Percentiles rank a stretch among this genome's conserved stretches.
These are phyloP conservation scores for Drosophila kikkawai DNA, from an alignment of 1,140 invertebrate species.

Conservation along the genomic window DNA sequence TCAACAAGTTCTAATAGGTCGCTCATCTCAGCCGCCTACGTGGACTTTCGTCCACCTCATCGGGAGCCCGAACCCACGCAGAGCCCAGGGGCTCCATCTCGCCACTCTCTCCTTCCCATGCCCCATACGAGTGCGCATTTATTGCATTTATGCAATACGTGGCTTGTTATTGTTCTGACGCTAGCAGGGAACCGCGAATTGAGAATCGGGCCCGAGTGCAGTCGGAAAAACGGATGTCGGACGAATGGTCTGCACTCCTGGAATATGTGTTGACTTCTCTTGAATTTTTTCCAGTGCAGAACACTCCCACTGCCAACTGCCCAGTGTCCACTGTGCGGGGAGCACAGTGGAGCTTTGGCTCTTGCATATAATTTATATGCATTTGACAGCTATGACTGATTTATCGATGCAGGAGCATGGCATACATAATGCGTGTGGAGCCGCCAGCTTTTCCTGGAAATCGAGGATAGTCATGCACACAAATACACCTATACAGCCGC, in stretches of 20 bases:
- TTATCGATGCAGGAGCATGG: constrained; percentile 81
- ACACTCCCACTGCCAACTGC: constrained; percentile 38
- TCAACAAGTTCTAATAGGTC: constrained; percentile 77
- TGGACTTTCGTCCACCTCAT: constrained; percentile 28
- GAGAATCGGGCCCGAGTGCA: constrained; percentile 17
- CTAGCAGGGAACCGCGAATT: constrained; percentile 20
- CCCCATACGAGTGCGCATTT: constrained; percentile 43
- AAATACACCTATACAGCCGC: constrained; percentile 25
- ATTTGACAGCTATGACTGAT: constrained; percentile 83
- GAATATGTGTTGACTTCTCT: neutral
- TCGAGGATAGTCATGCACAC: constrained; percentile 73
- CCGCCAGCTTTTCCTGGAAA: constrained; percentile 69
- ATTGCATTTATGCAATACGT: constrained; percentile 81
- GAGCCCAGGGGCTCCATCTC: neutral
- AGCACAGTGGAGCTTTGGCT: constrained; percentile 58
- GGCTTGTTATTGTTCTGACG: constrained; percentile 78
- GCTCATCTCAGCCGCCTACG: constrained; percentile 40
- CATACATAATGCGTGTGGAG: constrained; percentile 77
- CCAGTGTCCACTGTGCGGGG: constrained; percentile 47
- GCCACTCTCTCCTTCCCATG: neutral
- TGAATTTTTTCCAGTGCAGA: constrained; percentile 15
- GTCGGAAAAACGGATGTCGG: neutral
- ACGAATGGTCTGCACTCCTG: no score
- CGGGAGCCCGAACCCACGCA: constrained; percentile 56
- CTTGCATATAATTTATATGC: constrained; percentile 82